These are phyloP conservation scores for Rotaria magnacalcarata DNA, from an alignment of 2,888 invertebrate genomes.

Conservation along the genomic window DNA sequence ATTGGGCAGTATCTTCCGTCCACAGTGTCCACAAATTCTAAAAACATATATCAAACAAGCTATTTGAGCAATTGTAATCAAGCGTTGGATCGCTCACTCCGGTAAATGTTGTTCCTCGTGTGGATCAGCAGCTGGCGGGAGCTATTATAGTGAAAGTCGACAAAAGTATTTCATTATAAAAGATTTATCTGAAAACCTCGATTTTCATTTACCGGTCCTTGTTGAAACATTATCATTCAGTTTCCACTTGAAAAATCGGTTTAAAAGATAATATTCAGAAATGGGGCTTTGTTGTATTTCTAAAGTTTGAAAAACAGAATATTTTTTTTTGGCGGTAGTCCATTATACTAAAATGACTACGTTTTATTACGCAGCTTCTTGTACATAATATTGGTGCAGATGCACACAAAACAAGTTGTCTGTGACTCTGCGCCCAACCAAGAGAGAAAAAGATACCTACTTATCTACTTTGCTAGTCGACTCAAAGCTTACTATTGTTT, in stretches of 20 bases:
- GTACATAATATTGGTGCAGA: too few relatives aligned
- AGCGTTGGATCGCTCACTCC: background rate
- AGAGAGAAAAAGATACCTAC: too few relatives aligned
- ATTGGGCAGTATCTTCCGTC: background rate
- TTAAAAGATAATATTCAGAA: background rate
- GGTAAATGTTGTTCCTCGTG: background rate
- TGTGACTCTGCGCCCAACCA: too few relatives aligned
- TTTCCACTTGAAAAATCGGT: background rate
- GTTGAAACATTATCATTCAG: background rate
- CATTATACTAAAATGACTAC: too few relatives aligned
- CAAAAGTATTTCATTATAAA: background rate
- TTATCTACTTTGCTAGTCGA: too few relatives aligned
- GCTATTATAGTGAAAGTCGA: background rate
- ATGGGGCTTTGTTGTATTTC: background rate
- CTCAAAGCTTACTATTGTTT: too few relatives aligned
- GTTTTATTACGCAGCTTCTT: too few relatives aligned
- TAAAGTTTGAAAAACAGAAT: background rate
- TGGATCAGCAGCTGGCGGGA: too few relatives aligned
- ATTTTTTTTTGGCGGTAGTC: too few relatives aligned
- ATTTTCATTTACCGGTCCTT: background rate
- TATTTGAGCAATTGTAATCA: background rate
- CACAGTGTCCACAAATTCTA: background rate
- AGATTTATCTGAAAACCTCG: background rate
- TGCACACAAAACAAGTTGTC: too few relatives aligned
- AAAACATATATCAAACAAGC: background rate